Base-by-base conservation (phyloP, 1,140 invertebrate species). In the Melipona quadrifasciata region DNA sequence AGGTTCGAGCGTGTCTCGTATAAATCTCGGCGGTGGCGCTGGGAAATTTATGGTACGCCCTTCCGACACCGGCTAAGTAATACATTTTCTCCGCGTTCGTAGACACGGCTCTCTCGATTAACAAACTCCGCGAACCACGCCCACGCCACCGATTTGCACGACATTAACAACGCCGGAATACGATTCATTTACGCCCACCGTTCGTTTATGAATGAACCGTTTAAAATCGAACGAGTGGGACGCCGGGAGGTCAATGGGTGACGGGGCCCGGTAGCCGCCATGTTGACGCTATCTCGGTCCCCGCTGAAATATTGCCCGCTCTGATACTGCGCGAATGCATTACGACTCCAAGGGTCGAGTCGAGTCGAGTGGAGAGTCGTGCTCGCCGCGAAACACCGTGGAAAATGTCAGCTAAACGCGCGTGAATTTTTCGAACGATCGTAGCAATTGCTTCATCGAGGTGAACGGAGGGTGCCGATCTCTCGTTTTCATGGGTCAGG, bases 121-220 rank as follows among this genome's bases (percentile, higher is more conserved):
- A 90, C 88, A 84, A 88, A 90, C 75, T 83, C 82, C 51, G 80
- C 68, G 80, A 6, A 72, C 78, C 86, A 77, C 89, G 85, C 90
- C 89, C 82, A 91, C 85, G 70, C 68, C 61, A 65, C 79, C 77
- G 77, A 74, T 86, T 89, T 86, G 16, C 6, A 86, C 89, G 86
- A 84, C 89, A 88, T 85, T 90, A 88, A 85, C 79, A 76, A 70
- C 84, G 86, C 80, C 71, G 84, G 89, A 91, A 88, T 90, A 86
- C 86, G 86, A 89, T 91, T 91, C 91, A 87, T 92, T 91, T 88
- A 87, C 86, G 89, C 87, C 87, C 87, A 90, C 86, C 68, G 74
- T 57, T 47, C 58, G 70, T 82, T 89, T 80, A 86, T 87, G 90
- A 90, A 92, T 86, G 89, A 90, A 89, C 68, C 76, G 83, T 74